Percentiles rank a stretch among this genome's conserved stretches.
Evolutionary conservation across 2,113 vertebrate species (phyloP).

Genomic region (Hippolais icterina): DNA sequence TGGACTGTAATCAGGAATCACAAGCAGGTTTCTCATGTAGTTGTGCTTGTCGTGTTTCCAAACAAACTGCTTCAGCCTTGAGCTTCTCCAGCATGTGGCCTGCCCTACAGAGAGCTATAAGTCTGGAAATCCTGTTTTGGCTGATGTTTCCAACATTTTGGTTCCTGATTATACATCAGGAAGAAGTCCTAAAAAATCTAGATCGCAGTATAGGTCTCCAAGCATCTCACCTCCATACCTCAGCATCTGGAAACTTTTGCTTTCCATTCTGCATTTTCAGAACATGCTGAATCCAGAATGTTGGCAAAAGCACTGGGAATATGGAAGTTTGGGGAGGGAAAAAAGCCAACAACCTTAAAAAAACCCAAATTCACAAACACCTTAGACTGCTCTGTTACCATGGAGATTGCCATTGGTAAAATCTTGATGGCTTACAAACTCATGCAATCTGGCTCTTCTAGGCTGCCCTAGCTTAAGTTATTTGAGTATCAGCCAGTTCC

Average conservation of each 20-base stretch:
- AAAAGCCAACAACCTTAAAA: background rate
- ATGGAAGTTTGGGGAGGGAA: accelerated
- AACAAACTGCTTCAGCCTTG: background rate
- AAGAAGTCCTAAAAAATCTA: background rate
- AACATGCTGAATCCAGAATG: background rate
- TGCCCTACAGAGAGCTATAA: background rate
- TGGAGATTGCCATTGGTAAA: background rate
- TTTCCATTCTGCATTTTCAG: background rate
- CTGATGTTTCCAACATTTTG: background rate
- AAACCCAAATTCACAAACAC: background rate
- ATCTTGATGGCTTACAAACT: background rate
- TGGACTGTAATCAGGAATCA: background rate
- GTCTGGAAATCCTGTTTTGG: background rate
- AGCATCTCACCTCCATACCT: background rate
- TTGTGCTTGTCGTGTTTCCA: background rate
- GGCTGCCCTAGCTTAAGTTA: background rate
- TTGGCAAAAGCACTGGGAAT: background rate
- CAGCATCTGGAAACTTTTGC: background rate
- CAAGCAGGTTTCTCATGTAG: background rate
- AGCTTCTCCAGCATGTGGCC: background rate
- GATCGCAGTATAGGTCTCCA: background rate
- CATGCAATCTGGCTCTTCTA: background rate
- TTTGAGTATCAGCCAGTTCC: background rate
- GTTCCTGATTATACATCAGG: background rate
- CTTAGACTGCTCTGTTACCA: background rate